These are phyloP conservation scores for Gymnosoma rotundatum DNA, from an alignment of 2,888 invertebrate genomes.

Conservation along the genomic window DNA sequence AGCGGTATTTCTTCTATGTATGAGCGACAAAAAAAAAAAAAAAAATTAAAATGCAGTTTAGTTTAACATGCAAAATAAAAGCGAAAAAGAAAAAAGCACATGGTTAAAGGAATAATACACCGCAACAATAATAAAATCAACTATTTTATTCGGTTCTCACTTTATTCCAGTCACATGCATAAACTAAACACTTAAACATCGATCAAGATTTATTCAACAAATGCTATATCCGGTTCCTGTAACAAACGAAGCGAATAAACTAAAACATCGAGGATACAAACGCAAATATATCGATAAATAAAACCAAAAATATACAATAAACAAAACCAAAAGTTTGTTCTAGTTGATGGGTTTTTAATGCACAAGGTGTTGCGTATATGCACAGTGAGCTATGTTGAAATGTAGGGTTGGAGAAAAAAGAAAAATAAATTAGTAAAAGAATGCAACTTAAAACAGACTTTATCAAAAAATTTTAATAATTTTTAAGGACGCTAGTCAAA, in stretches of 20 bases:
- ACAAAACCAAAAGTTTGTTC: constrained; percentile 21
- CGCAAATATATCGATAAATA: constrained; percentile 26
- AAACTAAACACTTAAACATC: neutral
- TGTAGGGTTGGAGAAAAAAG: too few species aligned
- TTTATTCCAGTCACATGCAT: neutral
- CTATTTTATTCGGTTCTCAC: neutral
- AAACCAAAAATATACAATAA: constrained; percentile 24
- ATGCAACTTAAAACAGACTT: too few species aligned
- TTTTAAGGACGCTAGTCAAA: too few species aligned
- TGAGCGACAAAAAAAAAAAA: neutral
- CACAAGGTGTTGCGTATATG: neutral
- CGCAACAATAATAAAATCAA: neutral
- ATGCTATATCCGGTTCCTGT: constrained; percentile 45
- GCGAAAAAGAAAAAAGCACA: too few species aligned
- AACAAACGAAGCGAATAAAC: constrained; percentile 17
- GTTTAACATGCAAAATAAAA: neutral
- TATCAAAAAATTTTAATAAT: too few species aligned
- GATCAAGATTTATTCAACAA: constrained; percentile 43
- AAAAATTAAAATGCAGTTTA: neutral
- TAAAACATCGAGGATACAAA: neutral
- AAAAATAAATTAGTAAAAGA: too few species aligned
- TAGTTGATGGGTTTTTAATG: constrained; percentile 44
- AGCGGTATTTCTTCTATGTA: neutral
- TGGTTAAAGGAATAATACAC: too few species aligned
- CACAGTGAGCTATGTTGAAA: neutral